Percentiles rank a stretch among this genome's conserved stretches.
Evolutionary conservation across 2,888 invertebrate species (phyloP).

Genomic region (Tetanocera ferruginea): DNA sequence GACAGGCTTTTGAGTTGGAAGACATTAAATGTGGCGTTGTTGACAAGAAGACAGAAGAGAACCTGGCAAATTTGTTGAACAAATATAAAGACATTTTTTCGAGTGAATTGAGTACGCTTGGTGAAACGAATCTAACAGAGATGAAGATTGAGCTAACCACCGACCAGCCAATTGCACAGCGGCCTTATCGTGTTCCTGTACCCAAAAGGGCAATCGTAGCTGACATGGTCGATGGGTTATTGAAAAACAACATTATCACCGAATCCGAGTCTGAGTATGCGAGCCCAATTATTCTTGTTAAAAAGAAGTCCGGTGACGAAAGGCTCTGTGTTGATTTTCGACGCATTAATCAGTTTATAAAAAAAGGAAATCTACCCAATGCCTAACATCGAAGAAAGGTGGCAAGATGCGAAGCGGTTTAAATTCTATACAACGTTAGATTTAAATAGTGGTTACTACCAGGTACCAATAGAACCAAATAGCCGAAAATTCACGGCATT

Average conservation of each 20-base stretch:
- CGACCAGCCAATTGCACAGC: slow-evolving; percentile 26
- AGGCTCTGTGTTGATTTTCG: slow-evolving; percentile 19
- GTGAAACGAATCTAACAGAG: slow-evolving; percentile 30
- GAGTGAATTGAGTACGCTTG: slow-evolving; percentile 22
- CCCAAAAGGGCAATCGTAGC: slow-evolving; percentile 35
- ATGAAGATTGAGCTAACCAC: slow-evolving; percentile 34
- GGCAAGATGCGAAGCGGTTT: slow-evolving; percentile 27
- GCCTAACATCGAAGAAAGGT: slow-evolving; percentile 34
- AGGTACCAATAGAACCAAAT: slow-evolving; percentile 15
- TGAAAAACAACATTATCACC: slow-evolving; percentile 27
- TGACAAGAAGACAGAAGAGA: not conserved
- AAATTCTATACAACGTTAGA: slow-evolving; percentile 31
- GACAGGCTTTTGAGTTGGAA: no score
- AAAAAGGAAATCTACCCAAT: slow-evolving; percentile 35
- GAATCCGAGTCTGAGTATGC: slow-evolving; percentile 19
- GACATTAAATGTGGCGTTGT: not conserved
- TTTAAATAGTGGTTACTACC: slow-evolving; percentile 27
- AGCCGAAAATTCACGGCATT: slow-evolving; percentile 13
- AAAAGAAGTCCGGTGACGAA: slow-evolving; percentile 24
- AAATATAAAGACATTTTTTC: slow-evolving; percentile 24
- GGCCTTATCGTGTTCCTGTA: slow-evolving; percentile 34
- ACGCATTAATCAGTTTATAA: slow-evolving; percentile 3
- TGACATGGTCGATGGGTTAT: slow-evolving; percentile 27
- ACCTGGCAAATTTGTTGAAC: slow-evolving; percentile 9
- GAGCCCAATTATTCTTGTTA: not conserved